Base-by-base conservation (phyloP, 2,797 vertebrate genomes). In the Clamator glandarius region DNA sequence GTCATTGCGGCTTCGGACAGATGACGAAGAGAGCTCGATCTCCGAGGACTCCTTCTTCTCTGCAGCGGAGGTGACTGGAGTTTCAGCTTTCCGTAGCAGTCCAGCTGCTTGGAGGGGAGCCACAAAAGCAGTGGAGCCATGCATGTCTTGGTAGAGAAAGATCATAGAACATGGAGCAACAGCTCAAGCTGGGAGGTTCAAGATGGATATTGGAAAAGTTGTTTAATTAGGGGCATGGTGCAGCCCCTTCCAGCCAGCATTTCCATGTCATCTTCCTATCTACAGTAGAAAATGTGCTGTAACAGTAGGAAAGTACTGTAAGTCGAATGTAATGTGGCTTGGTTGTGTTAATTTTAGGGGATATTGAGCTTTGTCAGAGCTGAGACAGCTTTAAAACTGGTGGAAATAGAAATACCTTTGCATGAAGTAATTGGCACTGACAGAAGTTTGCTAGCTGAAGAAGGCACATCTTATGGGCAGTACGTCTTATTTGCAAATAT, bases 1-100 rank as follows among this genome's bases (percentile, higher is more conserved):
- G 88, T 98, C 98, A 0, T 85, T 98, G 91, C 91, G 87, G 21
- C 97, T 98, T 15, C 98, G 94, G 42, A 98, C 97, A 0, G 98
- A 99, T 1, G 99, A 99, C 2, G 98, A 98, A 10, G 97, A 98
- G 48, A 99, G 99, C 35, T 97, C 99, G 39, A 92, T 98, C 33
- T 99, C 99, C 0, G 99, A 99, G 6, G 99, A 99, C 13, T 99
- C 99, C 66, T 99, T 99, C 96, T 99, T 99, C 98, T 99, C 99
- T 0, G 99, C 99, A 42, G 99, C 98, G 6, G 99, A 99, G 99
- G 99, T 99, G 74, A 93, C 52, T 33, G 3, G 10, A 54, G 55
- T 57, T 89, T 63, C 77, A 66, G 69, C 51, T 66, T 42, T 33
- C 67, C 57, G 73, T 42, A 58, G 63, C 63, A 84, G 36, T 17